phyloP scores from a whole-genome alignment of 2,797 vertebrate genomes.

The Lepilemur septentrionalis region DNA sequence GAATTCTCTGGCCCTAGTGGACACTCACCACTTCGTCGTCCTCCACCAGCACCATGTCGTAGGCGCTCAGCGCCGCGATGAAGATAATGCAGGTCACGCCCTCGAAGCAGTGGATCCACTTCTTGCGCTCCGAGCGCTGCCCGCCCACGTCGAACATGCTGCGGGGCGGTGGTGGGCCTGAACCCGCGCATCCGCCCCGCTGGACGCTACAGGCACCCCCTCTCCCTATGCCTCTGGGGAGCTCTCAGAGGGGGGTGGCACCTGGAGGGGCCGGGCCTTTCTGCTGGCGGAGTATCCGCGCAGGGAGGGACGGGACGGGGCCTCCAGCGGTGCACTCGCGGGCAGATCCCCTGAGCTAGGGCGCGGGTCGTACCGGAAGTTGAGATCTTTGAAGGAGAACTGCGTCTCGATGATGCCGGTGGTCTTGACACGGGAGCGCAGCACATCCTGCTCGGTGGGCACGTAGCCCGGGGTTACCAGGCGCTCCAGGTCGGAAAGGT shows the following conservation, averaged over 20 bases:
- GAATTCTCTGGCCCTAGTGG: background rate
- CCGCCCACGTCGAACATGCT: conserved; percentile 99
- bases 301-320: background rate
- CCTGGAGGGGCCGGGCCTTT: background rate
- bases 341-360: too few species aligned
- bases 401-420: conserved; percentile 97
- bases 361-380: conserved; percentile 90
- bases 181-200: background rate
- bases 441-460: conserved; percentile 97
- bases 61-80: conserved; percentile 97
- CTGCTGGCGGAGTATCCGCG: background rate
- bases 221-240: background rate
- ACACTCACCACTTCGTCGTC: conserved; percentile 97
- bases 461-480: conserved; percentile 94
- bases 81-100: conserved; percentile 99
- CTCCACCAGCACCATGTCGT: conserved; percentile 99
- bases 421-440: conserved; percentile 98
- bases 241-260: background rate
- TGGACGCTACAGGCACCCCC: too few species aligned
- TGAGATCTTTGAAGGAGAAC: conserved; percentile 96
- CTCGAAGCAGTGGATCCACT: conserved; percentile 99
- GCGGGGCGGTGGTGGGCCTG: background rate
- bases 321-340: rapidly evolving
- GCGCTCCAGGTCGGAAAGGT: conserved; percentile 94
- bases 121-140: conserved; percentile 98